Evolutionary conservation across 2,113 vertebrate genomes (phyloP).

Genomic region (Lanius collurio): DNA sequence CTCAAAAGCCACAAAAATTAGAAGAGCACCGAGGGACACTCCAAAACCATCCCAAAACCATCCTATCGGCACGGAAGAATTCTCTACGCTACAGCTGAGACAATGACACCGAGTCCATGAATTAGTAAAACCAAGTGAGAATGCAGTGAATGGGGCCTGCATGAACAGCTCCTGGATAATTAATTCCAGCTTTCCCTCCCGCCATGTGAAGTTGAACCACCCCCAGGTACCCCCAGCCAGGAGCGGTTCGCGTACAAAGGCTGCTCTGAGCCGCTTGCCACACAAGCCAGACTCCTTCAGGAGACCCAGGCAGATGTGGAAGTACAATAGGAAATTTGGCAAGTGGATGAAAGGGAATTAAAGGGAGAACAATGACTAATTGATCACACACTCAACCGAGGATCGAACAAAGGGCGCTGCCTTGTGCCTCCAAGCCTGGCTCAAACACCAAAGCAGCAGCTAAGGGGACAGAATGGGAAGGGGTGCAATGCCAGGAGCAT

Average conservation of each 20-base stretch:
- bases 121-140: neutral
- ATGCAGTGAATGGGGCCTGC: neutral
- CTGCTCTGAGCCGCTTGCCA: neutral
- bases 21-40: fast-evolving
- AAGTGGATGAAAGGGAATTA: neutral
- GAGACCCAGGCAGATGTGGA: neutral
- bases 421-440: neutral
- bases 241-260: neutral
- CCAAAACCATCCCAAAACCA: neutral
- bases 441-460: neutral
- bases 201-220: fast-evolving
- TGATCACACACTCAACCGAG: fast-evolving
- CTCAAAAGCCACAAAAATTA: neutral
- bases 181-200: fast-evolving
- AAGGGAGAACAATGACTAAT: neutral
- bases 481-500: neutral
- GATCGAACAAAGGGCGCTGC: fast-evolving
- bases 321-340: fast-evolving
- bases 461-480: neutral
- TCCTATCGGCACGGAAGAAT: neutral
- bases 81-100: fast-evolving
- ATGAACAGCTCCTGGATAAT: neutral
- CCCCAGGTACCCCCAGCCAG: neutral
- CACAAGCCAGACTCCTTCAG: neutral
- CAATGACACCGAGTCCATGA: fast-evolving